Evolutionary conservation across 2,888 invertebrate genomes (phyloP).

Genomic region (Onchidella celtica): DNA sequence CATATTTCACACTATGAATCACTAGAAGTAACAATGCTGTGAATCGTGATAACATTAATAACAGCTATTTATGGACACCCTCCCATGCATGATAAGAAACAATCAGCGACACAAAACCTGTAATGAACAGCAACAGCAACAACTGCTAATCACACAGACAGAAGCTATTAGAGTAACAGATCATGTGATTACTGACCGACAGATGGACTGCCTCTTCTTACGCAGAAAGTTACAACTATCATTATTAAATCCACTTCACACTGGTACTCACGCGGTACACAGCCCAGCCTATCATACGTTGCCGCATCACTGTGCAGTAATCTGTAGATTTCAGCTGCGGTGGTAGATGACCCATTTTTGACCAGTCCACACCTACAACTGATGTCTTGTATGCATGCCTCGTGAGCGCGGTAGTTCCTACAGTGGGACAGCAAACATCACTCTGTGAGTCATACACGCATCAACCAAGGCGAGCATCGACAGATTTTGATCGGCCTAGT

Average conservation of each 20-base stretch:
- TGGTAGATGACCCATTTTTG: background rate
- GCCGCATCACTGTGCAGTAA: background rate
- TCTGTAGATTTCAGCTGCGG: background rate
- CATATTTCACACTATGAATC: too few species aligned
- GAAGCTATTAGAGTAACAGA: too few species aligned
- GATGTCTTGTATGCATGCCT: background rate
- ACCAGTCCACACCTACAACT: background rate
- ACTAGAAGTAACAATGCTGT: too few species aligned
- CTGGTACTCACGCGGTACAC: background rate
- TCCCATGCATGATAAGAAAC: background rate
- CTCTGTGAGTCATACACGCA: background rate
- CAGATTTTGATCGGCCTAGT: too few species aligned
- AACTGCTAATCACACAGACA: too few species aligned
- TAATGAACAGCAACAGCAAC: too few species aligned
- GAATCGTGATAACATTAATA: too few species aligned
- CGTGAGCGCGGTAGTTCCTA: background rate
- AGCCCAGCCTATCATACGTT: background rate
- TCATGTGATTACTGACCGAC: too few species aligned
- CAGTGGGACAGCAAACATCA: background rate
- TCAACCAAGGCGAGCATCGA: background rate
- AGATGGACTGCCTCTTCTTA: too few species aligned
- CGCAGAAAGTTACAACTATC: too few species aligned
- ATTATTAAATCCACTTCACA: background rate
- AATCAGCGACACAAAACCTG: too few species aligned
- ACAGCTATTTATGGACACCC: too few species aligned